Evolutionary conservation across 1,140 invertebrate genomes (phyloP).

Genomic region (Propsilocerus akamusi): DNA sequence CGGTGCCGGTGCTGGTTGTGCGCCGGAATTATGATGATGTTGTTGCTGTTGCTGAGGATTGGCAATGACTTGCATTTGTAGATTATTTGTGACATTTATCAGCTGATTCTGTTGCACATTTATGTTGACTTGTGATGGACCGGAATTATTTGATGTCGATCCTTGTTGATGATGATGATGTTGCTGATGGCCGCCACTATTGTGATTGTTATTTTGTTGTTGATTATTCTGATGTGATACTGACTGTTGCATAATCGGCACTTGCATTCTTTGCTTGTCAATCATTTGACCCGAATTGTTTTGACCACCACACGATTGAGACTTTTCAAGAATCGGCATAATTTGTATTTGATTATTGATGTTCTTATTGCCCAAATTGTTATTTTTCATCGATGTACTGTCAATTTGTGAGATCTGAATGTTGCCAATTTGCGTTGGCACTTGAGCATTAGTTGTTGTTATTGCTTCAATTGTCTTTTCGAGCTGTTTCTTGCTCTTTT

Average conservation of each 20-base stretch:
- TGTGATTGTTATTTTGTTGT: background rate
- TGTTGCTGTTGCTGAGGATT: background rate
- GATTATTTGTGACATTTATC: background rate
- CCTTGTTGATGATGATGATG: background rate
- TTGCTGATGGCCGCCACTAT: background rate
- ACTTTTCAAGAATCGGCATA: slow-evolving; percentile 19
- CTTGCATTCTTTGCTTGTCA: background rate
- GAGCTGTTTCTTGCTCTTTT: slow-evolving; percentile 4
- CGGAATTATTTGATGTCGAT: background rate
- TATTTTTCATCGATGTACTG: slow-evolving; percentile 12
- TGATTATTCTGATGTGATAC: slow-evolving; percentile 1
- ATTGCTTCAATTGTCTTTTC: background rate
- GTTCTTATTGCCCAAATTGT: slow-evolving; percentile 11
- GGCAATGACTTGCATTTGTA: slow-evolving; percentile 5
- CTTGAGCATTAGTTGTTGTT: slow-evolving; percentile 8
- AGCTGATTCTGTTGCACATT: slow-evolving; percentile 3
- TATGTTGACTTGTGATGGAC: slow-evolving; percentile 1
- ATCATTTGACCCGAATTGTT: too few relatives aligned
- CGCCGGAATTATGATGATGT: background rate
- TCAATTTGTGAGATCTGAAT: slow-evolving; percentile 16
- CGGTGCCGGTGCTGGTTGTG: background rate
- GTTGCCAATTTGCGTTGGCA: slow-evolving; percentile 24
- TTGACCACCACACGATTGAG: slow-evolving; percentile 9
- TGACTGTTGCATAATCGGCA: slow-evolving; percentile 1
- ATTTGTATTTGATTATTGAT: slow-evolving; percentile 23